A percentile compares a stretch with the other conserved stretches of the same genome.
phyloP scores from a whole-genome alignment of 1,140 invertebrate genomes.

The Hyposmocoma kahamanoa region DNA sequence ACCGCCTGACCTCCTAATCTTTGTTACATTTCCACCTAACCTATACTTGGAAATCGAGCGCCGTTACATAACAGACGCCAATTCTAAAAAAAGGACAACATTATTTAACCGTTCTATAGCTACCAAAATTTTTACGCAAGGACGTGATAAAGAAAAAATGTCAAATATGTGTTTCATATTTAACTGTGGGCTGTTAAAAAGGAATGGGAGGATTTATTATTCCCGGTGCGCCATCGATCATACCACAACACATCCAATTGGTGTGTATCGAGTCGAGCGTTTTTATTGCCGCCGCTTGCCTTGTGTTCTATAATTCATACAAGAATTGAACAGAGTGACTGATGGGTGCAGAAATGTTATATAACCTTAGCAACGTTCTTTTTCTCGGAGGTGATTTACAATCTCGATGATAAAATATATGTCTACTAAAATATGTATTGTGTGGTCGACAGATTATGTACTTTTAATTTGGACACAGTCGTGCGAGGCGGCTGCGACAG shows the following conservation, averaged over 20 bases:
- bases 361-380: slow-evolving; percentile 9
- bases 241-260: slow-evolving; percentile 12
- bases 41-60: too few species aligned
- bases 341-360: slow-evolving; percentile 13
- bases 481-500: slow-evolving; percentile 43
- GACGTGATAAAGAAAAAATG: too few species aligned
- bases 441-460: neutral
- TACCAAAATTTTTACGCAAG: too few species aligned
- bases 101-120: too few species aligned
- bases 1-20: slow-evolving; percentile 61
- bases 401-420: too few species aligned
- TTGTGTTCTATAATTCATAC: slow-evolving; percentile 8
- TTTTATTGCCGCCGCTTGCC: slow-evolving; percentile 12
- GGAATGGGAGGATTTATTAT: slow-evolving; percentile 17
- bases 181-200: neutral
- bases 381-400: too few species aligned
- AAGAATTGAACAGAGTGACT: slow-evolving; percentile 9
- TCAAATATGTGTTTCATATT: too few species aligned
- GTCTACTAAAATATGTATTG: too few species aligned
- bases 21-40: slow-evolving; percentile 47
- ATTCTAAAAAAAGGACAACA: too few species aligned
- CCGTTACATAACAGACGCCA: too few species aligned
- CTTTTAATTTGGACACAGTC: slow-evolving; percentile 5
- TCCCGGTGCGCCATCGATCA: slow-evolving; percentile 25
- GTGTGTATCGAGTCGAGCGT: slow-evolving; percentile 14